These are phyloP conservation scores for Tryphoninae sp. DNA, from an alignment of 2,888 invertebrate species.

Conservation along the genomic window DNA sequence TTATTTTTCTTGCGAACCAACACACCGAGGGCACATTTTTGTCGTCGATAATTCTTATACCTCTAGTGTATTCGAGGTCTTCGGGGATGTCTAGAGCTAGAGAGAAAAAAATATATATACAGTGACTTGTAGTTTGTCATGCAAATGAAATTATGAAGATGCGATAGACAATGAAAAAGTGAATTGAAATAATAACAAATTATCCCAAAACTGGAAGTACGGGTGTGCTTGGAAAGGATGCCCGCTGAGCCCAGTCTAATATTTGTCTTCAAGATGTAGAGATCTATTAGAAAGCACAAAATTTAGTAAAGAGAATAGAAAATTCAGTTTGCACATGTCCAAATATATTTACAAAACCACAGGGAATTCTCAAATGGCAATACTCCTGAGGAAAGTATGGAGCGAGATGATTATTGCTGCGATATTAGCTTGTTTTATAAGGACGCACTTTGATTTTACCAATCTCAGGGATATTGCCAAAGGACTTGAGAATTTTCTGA, in stretches of 20 bases:
- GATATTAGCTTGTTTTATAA: neutral
- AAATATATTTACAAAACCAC: neutral
- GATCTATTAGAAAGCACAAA: conserved; percentile 37
- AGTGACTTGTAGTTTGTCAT: conserved; percentile 29
- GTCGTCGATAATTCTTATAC: conserved; percentile 12
- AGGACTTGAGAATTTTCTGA: neutral
- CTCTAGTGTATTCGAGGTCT: conserved; percentile 13
- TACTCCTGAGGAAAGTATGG: neutral
- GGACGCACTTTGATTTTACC: neutral
- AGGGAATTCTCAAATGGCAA: neutral
- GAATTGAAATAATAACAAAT: conserved; percentile 11
- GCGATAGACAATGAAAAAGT: conserved; percentile 4
- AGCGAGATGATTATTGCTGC: neutral
- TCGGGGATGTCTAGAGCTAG: conserved; percentile 10
- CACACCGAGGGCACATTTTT: neutral
- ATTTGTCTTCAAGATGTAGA: conserved; percentile 25
- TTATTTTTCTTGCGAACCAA: neutral
- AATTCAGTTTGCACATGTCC: conserved; percentile 29
- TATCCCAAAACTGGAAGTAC: conserved; percentile 10
- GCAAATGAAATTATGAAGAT: conserved; percentile 8
- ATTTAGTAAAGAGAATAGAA: conserved; percentile 11
- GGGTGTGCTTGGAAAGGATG: conserved; percentile 5
- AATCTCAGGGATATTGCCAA: neutral
- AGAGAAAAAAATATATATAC: conserved; percentile 1
- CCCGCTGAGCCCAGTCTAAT: neutral